A percentile compares a stretch with the other conserved stretches of the same genome.
phyloP scores from a whole-genome alignment of 2,113 vertebrate species.

The Leptocoma aspasia region DNA sequence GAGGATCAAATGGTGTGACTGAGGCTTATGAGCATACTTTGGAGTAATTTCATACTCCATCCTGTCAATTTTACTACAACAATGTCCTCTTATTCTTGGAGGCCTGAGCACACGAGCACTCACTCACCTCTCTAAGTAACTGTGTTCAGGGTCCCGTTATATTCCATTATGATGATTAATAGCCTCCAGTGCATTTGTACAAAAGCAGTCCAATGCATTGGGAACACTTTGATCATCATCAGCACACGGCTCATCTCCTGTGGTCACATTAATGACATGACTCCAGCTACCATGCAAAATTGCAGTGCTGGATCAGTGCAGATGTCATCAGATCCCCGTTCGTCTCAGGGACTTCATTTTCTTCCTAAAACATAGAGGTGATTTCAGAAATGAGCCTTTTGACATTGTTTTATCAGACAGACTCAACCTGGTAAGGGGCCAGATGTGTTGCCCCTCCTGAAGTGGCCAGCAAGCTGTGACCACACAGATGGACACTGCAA shows the following conservation, averaged over 20 bases:
- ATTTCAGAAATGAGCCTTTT: neutral
- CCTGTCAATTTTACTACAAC: neutral
- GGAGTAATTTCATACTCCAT: neutral
- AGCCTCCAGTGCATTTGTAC: neutral
- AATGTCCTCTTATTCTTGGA: neutral
- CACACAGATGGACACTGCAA: fast-evolving
- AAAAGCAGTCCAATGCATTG: neutral
- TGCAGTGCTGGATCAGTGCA: neutral
- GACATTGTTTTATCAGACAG: neutral
- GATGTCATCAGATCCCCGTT: neutral
- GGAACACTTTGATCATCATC: neutral
- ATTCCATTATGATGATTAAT: neutral
- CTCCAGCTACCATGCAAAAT: neutral
- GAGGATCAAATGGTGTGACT: neutral
- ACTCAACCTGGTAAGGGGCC: neutral
- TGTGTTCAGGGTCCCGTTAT: neutral
- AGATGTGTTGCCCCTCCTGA: neutral
- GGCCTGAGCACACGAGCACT: neutral
- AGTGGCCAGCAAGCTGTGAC: neutral
- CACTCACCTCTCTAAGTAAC: neutral
- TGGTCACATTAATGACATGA: neutral
- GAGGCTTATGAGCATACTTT: neutral
- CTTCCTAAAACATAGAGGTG: neutral
- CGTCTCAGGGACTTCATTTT: neutral
- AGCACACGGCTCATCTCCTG: neutral